These are phyloP conservation scores for Hirtodrosophila trivittata DNA, from an alignment of 2,888 invertebrate species.

Conservation along the genomic window DNA sequence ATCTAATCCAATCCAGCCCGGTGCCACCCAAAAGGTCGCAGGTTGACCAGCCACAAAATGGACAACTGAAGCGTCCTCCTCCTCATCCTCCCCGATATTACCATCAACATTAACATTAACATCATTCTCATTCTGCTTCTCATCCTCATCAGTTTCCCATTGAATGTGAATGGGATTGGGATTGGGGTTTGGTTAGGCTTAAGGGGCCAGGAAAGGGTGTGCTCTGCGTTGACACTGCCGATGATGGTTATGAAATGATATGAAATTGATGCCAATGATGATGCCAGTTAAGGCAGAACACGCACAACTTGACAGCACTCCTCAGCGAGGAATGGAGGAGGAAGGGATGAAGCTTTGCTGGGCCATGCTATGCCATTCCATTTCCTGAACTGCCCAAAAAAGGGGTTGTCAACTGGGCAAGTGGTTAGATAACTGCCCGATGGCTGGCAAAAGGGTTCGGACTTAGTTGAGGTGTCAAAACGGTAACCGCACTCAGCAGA, in stretches of 20 bases:
- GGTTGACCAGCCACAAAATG: conserved; percentile 46
- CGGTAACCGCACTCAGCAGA: conserved; percentile 49
- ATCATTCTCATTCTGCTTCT: background rate
- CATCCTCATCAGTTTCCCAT: conserved; percentile 12
- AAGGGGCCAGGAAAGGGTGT: conserved; percentile 16
- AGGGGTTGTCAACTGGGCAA: conserved; percentile 51
- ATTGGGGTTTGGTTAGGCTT: background rate
- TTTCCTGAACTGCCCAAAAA: conserved; percentile 59
- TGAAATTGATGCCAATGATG: conserved; percentile 78
- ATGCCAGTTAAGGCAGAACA: conserved; percentile 69
- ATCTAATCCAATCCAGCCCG: background rate
- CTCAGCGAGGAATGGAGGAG: background rate
- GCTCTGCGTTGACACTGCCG: conserved; percentile 68
- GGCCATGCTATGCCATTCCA: conserved; percentile 42
- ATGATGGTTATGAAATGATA: conserved; percentile 77
- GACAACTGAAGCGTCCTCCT: conserved; percentile 17
- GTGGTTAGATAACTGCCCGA: background rate
- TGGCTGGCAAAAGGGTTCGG: conserved; percentile 44
- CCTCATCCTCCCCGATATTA: background rate
- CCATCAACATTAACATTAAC: conserved; percentile 23
- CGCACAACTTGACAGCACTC: conserved; percentile 60
- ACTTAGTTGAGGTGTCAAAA: conserved; percentile 64
- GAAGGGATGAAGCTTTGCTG: conserved; percentile 7
- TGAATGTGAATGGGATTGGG: conserved; percentile 8
- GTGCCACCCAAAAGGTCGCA: conserved; percentile 29